phyloP scores from a whole-genome alignment of 2,888 invertebrate genomes.

The Fabriciana adippe region DNA sequence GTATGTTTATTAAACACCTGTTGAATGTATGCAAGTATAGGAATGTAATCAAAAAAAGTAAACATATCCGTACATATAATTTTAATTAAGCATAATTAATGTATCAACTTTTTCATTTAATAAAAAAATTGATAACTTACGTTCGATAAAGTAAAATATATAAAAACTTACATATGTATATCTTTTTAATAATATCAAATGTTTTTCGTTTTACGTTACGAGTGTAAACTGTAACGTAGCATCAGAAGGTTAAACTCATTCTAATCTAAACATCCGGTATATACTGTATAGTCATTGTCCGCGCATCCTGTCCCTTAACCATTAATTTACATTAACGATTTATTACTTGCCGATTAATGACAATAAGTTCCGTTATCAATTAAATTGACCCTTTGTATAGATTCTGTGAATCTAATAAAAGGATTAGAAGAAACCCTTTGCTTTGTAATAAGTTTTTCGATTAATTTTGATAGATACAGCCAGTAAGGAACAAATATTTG shows the following conservation, averaged over 20 bases:
- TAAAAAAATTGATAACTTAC: neutral
- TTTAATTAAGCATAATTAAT: constrained; percentile 4
- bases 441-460: neutral
- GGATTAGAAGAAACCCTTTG: neutral
- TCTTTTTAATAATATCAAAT: constrained; percentile 16
- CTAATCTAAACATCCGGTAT: constrained; percentile 64
- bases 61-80: constrained; percentile 3
- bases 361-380: constrained; percentile 51
- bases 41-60: constrained; percentile 23
- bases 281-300: constrained; percentile 54
- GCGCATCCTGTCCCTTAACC: constrained; percentile 67
- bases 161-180: neutral
- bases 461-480: too few relatives aligned
- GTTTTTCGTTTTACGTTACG: constrained; percentile 20
- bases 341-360: constrained; percentile 58
- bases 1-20: constrained; percentile 16
- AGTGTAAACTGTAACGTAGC: constrained; percentile 31
- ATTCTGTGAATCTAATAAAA: neutral
- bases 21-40: constrained; percentile 6
- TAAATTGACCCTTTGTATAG: neutral
- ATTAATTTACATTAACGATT: constrained; percentile 68
- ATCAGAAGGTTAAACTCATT: constrained; percentile 69
- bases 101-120: neutral
- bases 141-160: neutral
- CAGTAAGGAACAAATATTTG: too few relatives aligned